Percentiles rank a stretch among this genome's conserved stretches.
Evolutionary conservation across 2,797 vertebrate genomes (phyloP).

Genomic region (Coilia nasus): DNA sequence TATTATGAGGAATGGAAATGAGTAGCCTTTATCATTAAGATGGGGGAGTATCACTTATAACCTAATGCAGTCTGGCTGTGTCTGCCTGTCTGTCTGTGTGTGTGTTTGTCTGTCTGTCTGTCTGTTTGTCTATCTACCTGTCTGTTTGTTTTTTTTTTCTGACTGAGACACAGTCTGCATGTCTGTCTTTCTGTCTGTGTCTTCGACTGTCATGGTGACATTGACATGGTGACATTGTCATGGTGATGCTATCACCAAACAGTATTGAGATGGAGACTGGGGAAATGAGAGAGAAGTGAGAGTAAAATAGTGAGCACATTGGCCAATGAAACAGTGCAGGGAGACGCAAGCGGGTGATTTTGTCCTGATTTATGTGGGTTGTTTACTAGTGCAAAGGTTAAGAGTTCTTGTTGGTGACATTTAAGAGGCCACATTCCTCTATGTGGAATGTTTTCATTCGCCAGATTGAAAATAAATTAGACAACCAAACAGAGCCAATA

Average conservation of each 20-base stretch:
- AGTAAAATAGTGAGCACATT: neutral
- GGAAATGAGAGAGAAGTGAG: neutral
- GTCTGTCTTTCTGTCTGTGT: too few relatives aligned
- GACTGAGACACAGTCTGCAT: too few relatives aligned
- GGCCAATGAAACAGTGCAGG: neutral
- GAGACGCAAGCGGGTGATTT: neutral
- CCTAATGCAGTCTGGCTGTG: neutral
- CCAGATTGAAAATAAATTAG: constrained; percentile 17
- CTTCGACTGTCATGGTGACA: too few relatives aligned
- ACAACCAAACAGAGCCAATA: constrained; percentile 15
- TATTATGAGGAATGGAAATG: too few relatives aligned
- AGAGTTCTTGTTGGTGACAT: constrained; percentile 7
- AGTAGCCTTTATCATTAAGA: too few relatives aligned
- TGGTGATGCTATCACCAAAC: neutral
- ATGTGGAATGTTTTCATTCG: neutral
- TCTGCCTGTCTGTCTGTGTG: neutral
- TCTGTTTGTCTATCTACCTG: too few relatives aligned
- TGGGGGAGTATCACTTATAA: too few relatives aligned
- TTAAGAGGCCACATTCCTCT: neutral
- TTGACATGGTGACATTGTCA: neutral
- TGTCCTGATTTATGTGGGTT: constrained; percentile 8
- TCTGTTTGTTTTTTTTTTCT: too few relatives aligned
- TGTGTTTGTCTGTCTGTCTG: neutral
- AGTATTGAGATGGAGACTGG: neutral
- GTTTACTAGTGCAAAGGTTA: constrained; percentile 19